Conservation (phyloP, 2,888 invertebrate genomes). For the Tholera decimalis region DNA sequence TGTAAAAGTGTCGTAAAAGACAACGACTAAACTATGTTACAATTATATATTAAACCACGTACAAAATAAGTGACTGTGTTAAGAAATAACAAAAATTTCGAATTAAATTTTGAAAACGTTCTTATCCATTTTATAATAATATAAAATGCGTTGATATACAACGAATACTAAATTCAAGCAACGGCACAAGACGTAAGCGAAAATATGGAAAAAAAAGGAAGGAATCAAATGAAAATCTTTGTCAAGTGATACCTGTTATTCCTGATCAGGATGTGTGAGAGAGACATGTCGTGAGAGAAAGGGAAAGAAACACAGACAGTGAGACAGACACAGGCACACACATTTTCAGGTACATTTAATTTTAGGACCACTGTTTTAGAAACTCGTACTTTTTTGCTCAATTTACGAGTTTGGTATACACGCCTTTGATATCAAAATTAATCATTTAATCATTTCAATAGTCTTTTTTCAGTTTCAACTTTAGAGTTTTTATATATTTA, state of each 20-base stretch:
- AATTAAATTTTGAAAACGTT: constrained; percentile 42
- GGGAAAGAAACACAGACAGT: constrained; percentile 91
- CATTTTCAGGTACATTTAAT: constrained; percentile 70
- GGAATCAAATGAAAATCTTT: constrained; percentile 75
- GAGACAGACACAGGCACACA: constrained; percentile 90
- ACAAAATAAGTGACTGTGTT: constrained; percentile 7
- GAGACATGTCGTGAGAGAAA: constrained; percentile 89
- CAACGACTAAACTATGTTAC: constrained; percentile 10
- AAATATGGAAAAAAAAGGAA: constrained; percentile 76
- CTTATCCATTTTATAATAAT: constrained; percentile 34
- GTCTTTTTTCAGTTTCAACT: no score
- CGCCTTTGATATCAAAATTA: constrained; percentile 21
- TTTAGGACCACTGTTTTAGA: constrained; percentile 45
- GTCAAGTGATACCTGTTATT: constrained; percentile 90
- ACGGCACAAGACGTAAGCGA: constrained; percentile 87
- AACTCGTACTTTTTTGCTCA: constrained; percentile 35
- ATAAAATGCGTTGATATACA: constrained; percentile 48
- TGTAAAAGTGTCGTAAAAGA: constrained; percentile 19
- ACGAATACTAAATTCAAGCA: constrained; percentile 78
- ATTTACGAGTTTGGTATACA: constrained; percentile 40
- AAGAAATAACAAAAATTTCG: constrained; percentile 5
- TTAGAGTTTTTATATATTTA: not conserved
- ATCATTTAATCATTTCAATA: not conserved
- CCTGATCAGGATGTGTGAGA: constrained; percentile 89
- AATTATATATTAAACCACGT: constrained; percentile 4